Base-by-base conservation (phyloP, 1,140 invertebrate species). In the Lepidurus packardi region DNA sequence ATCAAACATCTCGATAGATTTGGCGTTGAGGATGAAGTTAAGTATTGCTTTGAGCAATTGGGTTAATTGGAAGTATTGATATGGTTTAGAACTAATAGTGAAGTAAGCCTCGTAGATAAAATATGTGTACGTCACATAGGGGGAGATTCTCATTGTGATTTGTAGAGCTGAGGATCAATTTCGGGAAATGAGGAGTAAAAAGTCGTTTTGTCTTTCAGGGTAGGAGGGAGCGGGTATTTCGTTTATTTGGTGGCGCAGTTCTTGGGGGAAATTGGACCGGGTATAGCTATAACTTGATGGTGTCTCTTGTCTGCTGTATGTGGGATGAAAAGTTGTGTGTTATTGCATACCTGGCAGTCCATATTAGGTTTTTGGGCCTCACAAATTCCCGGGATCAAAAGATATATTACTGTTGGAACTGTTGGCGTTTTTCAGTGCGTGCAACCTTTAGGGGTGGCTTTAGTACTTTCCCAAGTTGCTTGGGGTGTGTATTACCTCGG, bases 281-380 rank as follows among this genome's bases (percentile, higher is more conserved):
- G 21, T 21, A 21, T 21, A 21, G 16, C 21, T 65, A 65, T 65
- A 65, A 65, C 21, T 65, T 65, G 45, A 16, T 65, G 13, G 53
- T 65, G 16, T 65, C 53, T 65, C 53, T 65, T 9, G 9, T 65
- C 53, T 65, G 53, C 9, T 16, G 13, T 65, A n/a, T 65, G 53
- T 65, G 53, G 13, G 53, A 65, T 65, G 53, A 16, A 65, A 65
- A 65, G 16, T 65, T 65, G 9, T 65, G 13, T 9, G 53, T 65
- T 65, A 65, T 65, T 65, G 53, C 53, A 65, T 65, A 65, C 53
- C 53, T 65, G 53, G 13, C 16, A 65, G 53, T 65, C n/a, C 13
- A 65, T 65, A 65, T 65, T 65, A 65, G 53, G 9, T 65, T 65
- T 65, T 65, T 7, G 53, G 53, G 16, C 8, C 13, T 21, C 16